Conservation (phyloP, 2,113 vertebrate genomes). For the Oplegnathus fasciatus region DNA sequence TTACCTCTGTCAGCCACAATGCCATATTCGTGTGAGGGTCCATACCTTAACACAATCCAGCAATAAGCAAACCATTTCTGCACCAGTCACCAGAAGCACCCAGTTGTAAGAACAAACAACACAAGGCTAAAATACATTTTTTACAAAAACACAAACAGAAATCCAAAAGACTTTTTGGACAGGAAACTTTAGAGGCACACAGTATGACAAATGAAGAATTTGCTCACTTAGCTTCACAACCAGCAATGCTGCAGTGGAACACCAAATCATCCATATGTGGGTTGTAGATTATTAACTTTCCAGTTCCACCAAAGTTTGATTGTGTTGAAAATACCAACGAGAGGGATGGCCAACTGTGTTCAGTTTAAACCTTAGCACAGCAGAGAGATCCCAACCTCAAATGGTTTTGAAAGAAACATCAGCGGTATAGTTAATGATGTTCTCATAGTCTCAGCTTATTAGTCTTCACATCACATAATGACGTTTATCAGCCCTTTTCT, state of each 20-base stretch:
- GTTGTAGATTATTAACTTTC: constrained; percentile 15
- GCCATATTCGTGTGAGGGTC: no score
- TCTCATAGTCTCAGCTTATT: neutral
- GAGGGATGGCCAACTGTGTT: neutral
- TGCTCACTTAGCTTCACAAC: neutral
- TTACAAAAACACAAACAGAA: neutral
- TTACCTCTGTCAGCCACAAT: neutral
- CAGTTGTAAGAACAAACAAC: neutral
- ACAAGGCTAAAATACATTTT: neutral
- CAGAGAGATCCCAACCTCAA: neutral
- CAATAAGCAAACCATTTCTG: neutral
- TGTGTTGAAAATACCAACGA: neutral
- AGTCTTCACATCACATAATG: neutral
- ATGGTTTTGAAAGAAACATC: neutral
- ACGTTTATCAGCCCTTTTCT: neutral
- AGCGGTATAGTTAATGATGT: neutral
- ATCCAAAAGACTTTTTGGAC: neutral
- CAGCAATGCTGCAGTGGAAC: neutral
- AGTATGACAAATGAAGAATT: neutral
- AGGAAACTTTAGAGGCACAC: neutral
- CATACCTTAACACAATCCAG: neutral
- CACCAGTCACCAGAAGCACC: neutral
- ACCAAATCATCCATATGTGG: neutral
- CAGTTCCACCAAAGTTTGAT: neutral
- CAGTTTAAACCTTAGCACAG: neutral